Base-by-base conservation (phyloP, 2,888 invertebrate species). In the Tanytarsus gracilentus region DNA sequence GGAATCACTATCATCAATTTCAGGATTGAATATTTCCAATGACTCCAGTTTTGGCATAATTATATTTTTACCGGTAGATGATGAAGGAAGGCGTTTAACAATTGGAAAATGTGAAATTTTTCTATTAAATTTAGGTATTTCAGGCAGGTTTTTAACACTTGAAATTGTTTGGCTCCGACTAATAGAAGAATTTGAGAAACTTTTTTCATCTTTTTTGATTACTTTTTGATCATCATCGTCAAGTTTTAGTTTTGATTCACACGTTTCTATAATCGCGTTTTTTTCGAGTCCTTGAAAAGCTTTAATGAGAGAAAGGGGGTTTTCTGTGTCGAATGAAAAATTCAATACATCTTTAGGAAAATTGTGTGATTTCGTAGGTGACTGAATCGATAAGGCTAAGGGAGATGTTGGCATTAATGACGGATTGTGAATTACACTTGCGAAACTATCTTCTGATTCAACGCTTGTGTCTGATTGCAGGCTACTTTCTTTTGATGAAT, bases 391-490 rank as follows among this genome's bases (percentile, higher is more conserved):
- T 71, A 72, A 68, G 26, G 53, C 23, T 23, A 40, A 40, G 11
- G 88, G 88, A 1, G 88, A 87, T 30, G 87, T 86, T 64, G 88
- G 88, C 65, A 86, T 85, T 65, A 87, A 85, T 25, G 83, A 80
- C 62, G 92, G 91, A 67, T 92, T 86, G 70, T 86, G 92, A 68
- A 94, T 93, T 49, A 94, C 93, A 64, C 92, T 92, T 62, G 92
- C 91, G 69, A 93, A 91, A 72, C 91, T 92, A 69, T 94, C 93
- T 71, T 94, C 93, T 1, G 91, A 91, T 71, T 94, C 94, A 30
- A 93, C 88, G 74, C 92, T 92, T 1, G 93, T 93, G 69, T 94
- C 94, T 71, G 92, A 92, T 73, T 93, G 93, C 62, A 93, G 78
- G 70, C 92, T 92, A 70, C 90, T 88, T 67, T 89, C 89, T 73